phyloP scores from a whole-genome alignment of 2,888 invertebrate species.

The Teinopalpus imperialis region DNA sequence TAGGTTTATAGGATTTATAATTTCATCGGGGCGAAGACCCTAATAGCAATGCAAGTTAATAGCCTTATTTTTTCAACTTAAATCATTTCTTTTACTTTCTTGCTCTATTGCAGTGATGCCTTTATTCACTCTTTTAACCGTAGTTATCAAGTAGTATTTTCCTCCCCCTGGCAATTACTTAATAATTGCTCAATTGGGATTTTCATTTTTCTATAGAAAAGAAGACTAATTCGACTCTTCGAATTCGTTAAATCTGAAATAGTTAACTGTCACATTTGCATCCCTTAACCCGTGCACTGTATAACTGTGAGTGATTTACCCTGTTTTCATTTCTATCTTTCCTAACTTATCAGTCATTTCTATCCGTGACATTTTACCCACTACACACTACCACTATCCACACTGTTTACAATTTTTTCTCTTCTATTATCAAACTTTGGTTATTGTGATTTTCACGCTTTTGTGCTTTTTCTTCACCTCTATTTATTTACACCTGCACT shows the following conservation, averaged over 20 bases:
- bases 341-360: slow-evolving; percentile 62
- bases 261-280: slow-evolving; percentile 76
- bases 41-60: slow-evolving; percentile 18
- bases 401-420: slow-evolving; percentile 74
- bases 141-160: slow-evolving; percentile 23
- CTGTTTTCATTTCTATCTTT: slow-evolving; percentile 66
- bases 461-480: slow-evolving; percentile 72
- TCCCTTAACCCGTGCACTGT: slow-evolving; percentile 75
- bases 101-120: slow-evolving; percentile 19
- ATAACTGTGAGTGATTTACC: slow-evolving; percentile 77
- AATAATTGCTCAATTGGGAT: slow-evolving; percentile 57
- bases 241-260: slow-evolving; percentile 61
- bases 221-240: slow-evolving; percentile 67
- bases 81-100: slow-evolving; percentile 20
- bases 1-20: slow-evolving; percentile 18
- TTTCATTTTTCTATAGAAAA: slow-evolving; percentile 70
- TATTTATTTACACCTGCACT: slow-evolving; percentile 69
- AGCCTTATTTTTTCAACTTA: slow-evolving; percentile 8
- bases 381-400: slow-evolving; percentile 75
- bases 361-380: slow-evolving; percentile 64
- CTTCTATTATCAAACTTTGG: slow-evolving; percentile 54
- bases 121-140: slow-evolving; percentile 14
- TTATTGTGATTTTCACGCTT: slow-evolving; percentile 69
- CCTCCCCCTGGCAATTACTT: slow-evolving; percentile 45
- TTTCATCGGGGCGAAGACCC: slow-evolving; percentile 12